phyloP scores from a whole-genome alignment of 2,113 vertebrate species.

The Callocephalon fimbriatum region DNA sequence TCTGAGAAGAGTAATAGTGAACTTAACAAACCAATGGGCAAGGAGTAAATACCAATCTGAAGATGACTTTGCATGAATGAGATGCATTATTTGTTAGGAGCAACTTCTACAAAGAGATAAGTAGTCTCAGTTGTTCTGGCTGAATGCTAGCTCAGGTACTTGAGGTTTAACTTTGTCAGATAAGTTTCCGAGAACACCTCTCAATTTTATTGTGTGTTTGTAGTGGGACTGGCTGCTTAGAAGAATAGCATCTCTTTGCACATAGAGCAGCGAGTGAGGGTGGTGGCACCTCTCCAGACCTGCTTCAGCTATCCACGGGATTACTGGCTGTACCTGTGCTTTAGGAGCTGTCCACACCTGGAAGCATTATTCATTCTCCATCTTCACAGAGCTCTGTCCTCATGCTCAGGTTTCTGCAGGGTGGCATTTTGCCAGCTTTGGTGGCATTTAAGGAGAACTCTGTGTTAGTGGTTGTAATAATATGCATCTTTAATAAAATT shows the following conservation, averaged over 20 bases:
- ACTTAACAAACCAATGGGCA: not conserved
- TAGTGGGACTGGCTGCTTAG: not conserved
- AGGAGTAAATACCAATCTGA: not conserved
- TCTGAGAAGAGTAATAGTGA: not conserved
- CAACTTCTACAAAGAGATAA: not conserved
- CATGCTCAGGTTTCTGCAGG: accelerated
- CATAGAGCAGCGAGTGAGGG: accelerated
- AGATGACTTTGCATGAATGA: too few relatives aligned
- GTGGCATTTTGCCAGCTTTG: not conserved
- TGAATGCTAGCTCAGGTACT: not conserved
- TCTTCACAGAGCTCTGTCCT: accelerated
- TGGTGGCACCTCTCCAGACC: not conserved
- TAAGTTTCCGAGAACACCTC: not conserved
- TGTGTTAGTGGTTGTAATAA: accelerated
- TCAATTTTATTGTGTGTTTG: not conserved
- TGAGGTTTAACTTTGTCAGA: not conserved
- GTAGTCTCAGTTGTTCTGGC: not conserved
- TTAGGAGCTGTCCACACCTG: not conserved
- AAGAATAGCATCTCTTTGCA: accelerated
- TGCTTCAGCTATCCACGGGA: not conserved
- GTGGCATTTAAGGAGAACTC: not conserved
- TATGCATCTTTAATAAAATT: not conserved
- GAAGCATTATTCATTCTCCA: accelerated
- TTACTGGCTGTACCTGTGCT: accelerated
- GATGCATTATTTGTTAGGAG: not conserved